Percentiles rank a stretch among this genome's conserved stretches.
These are phyloP conservation scores for Urocitellus parryii DNA, from an alignment of 2,113 vertebrate species.

Conservation along the genomic window DNA sequence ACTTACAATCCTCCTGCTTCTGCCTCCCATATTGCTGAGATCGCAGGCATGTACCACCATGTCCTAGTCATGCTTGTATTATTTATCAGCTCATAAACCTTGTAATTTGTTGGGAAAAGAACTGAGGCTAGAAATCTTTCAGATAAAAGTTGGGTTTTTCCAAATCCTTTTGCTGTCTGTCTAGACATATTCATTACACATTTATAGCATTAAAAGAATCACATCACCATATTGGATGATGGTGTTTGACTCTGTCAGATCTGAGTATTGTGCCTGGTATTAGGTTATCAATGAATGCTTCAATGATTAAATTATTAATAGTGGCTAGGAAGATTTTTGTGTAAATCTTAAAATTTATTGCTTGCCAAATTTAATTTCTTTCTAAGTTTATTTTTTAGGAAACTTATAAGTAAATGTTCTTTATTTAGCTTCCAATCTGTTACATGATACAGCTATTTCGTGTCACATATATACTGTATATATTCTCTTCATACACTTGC, in stretches of 20 bases:
- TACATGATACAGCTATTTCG: neutral
- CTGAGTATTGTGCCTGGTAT: neutral
- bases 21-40: too few relatives aligned
- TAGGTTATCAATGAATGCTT: conserved; percentile 34
- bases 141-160: conserved; percentile 43
- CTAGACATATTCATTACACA: neutral
- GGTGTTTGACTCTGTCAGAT: neutral
- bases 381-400: conserved; percentile 24
- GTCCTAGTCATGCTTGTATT: neutral
- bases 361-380: conserved; percentile 35
- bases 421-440: conserved; percentile 59
- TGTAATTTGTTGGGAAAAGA: conserved; percentile 19
- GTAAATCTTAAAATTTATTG: conserved; percentile 7
- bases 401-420: conserved; percentile 58
- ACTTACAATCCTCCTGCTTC: too few relatives aligned
- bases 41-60: too few relatives aligned
- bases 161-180: conserved; percentile 20
- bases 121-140: neutral
- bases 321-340: conserved; percentile 44
- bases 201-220: conserved; percentile 62
- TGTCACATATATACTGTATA: neutral
- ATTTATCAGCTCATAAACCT: conserved; percentile 36
- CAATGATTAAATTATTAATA: conserved; percentile 40
- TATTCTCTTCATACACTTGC: neutral
- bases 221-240: neutral